These are phyloP conservation scores for Enteromius paludinosus DNA, from an alignment of 2,797 vertebrate genomes.

Conservation along the genomic window DNA sequence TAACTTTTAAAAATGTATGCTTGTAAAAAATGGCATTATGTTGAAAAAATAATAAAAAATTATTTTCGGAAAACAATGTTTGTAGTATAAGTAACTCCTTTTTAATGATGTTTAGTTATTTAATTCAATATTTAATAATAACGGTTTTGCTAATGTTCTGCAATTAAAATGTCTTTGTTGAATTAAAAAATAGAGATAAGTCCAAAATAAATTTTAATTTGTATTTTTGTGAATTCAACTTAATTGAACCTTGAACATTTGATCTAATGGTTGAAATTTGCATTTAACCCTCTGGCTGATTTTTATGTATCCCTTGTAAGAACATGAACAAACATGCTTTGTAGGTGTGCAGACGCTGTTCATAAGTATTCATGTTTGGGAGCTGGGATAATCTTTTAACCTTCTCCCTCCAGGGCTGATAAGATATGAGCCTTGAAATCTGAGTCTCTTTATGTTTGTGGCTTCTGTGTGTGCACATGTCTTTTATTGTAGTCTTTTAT, in stretches of 20 bases:
- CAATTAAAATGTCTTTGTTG: not conserved
- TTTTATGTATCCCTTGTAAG: constrained; percentile 2
- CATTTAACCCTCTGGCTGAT: not conserved
- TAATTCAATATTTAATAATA: not conserved
- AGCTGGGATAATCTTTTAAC: constrained; percentile 26
- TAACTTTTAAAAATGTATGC: not conserved
- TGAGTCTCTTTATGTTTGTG: constrained; percentile 12
- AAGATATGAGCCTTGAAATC: constrained; percentile 20
- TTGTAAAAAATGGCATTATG: not conserved
- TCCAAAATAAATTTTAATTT: not conserved
- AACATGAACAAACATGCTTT: constrained; percentile 51
- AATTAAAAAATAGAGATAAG: not conserved
- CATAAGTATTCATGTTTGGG: constrained; percentile 15
- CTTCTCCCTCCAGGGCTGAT: constrained; percentile 31
- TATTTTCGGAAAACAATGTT: not conserved
- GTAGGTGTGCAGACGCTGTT: constrained; percentile 9
- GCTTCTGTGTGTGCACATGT: not conserved
- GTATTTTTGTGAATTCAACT: not conserved
- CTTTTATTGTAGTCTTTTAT: constrained; percentile 31
- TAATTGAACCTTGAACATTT: constrained; percentile 10
- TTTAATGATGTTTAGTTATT: not conserved
- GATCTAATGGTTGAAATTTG: not conserved
- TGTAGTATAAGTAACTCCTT: not conserved
- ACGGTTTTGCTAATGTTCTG: not conserved
- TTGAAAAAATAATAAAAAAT: not conserved